Evolutionary conservation across 1,140 invertebrate species (phyloP), one percentile per base, ranked within the genome.

Genomic region (Ectropis grisescens): DNA sequence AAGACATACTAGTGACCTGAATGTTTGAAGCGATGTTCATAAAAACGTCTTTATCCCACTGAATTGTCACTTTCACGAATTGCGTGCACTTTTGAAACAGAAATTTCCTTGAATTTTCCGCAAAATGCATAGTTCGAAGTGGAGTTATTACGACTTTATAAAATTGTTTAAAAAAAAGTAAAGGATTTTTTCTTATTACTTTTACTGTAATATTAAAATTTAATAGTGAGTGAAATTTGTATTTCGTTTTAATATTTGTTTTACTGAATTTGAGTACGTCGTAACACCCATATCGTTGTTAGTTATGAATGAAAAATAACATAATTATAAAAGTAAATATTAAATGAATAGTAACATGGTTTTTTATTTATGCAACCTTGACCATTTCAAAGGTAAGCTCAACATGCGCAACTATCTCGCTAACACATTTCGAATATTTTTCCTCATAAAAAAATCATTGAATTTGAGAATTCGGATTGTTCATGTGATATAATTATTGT

Each of bases 241-340:
- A 78, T 75, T 74, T 81, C 72, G 66, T 78, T 78, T 78, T 78
- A 67, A 75, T 54, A 57, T 75, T 76, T 74, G 68, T 78, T 78
- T 78, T 78, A 78, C 64, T 72, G 72, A 78, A 81, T 74, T 78
- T 78, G 69, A 76, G 71, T 76, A 72, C 70, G 74, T 78, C 62
- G 58, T 81, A 78, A 81, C 76, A 75, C 75, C 66, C 76, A 76
- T 81, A 81, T 81, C 76, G 76, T 81, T 81, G 76, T 81, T 81
- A 81, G 76, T 81, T 78, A 81, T 81, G 76, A 81, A 78, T 78
- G 75, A 78, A 79, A 19, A 76, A 78, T 81, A 81, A 81, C 76
- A 75, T 79, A 79, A 81, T 81, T 81, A 81, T 81, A 81, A 80
- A 78, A 81, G 76, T 81, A 81, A 81, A 81, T 81, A 80, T 80